These are phyloP conservation scores for Harlomillsia oculata DNA, from an alignment of 1,140 invertebrate species.

Conservation along the genomic window DNA sequence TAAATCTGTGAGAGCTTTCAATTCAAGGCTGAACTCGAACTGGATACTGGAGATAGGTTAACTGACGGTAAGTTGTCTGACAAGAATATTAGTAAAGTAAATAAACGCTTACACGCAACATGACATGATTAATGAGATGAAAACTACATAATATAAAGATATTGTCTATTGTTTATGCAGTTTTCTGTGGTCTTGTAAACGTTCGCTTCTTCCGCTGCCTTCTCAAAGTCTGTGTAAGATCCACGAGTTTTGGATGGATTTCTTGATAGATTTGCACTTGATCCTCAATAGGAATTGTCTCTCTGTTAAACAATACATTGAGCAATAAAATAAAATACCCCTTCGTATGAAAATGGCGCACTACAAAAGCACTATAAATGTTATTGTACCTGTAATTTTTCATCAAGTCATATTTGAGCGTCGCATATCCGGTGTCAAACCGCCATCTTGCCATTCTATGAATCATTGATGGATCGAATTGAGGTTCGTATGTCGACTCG, in stretches of 20 bases:
- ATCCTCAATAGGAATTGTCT: constrained; percentile 76
- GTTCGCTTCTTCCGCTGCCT: constrained; percentile 57
- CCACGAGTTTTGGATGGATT: constrained; percentile 61
- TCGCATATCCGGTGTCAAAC: not conserved
- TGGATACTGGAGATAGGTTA: too few relatives aligned
- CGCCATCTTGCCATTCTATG: constrained; percentile 61
- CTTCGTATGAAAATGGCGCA: not conserved
- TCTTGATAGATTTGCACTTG: constrained; percentile 75
- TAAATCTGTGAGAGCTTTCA: too few relatives aligned
- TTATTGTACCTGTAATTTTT: constrained; percentile 66
- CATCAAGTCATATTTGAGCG: constrained; percentile 79
- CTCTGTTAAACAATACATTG: constrained; percentile 42
- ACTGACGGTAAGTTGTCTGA: too few relatives aligned
- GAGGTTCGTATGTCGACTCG: constrained; percentile 47
- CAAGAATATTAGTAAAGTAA: too few relatives aligned
- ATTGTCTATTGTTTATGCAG: constrained; percentile 43
- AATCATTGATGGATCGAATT: constrained; percentile 52
- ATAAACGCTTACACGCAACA: too few relatives aligned
- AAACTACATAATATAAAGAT: too few relatives aligned
- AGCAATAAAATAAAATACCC: not conserved
- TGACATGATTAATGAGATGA: too few relatives aligned
- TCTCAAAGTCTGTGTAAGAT: constrained; percentile 54
- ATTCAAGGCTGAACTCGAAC: too few relatives aligned
- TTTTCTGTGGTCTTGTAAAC: constrained; percentile 54
- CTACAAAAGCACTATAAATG: not conserved